Percentiles rank a stretch among this genome's conserved stretches.
These are phyloP conservation scores for Zaprionus vittiger DNA, from an alignment of 1,140 invertebrate species.

Conservation along the genomic window DNA sequence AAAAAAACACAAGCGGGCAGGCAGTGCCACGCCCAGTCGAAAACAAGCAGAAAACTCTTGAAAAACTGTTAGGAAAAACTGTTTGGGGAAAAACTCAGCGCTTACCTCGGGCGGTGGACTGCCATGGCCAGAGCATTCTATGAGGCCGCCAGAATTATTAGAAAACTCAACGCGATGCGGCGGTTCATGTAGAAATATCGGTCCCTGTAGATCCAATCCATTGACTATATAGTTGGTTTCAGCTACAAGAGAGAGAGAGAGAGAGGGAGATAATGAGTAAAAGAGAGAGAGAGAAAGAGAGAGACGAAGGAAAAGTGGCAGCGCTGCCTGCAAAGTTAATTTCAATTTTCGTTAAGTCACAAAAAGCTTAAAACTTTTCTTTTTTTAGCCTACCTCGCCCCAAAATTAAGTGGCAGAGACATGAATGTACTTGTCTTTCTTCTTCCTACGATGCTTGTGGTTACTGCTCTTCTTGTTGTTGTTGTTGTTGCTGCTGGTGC, in stretches of 20 bases:
- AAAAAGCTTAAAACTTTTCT: slow-evolving; percentile 43
- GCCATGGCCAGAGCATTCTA: slow-evolving; percentile 92
- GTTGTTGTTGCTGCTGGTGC: slow-evolving; percentile 2
- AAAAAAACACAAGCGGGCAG: slow-evolving; percentile 17
- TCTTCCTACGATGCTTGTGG: not conserved
- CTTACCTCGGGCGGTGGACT: slow-evolving; percentile 89
- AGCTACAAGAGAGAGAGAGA: slow-evolving; percentile 51
- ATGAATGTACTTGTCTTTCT: slow-evolving; percentile 4
- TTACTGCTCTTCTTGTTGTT: not conserved
- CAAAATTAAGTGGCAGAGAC: slow-evolving; percentile 59
- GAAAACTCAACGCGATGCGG: slow-evolving; percentile 93
- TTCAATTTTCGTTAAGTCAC: slow-evolving; percentile 73
- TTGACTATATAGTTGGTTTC: slow-evolving; percentile 71
- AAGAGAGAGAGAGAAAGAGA: slow-evolving; percentile 30
- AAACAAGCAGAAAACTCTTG: not conserved
- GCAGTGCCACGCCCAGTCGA: slow-evolving; percentile 13
- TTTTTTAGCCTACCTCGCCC: not conserved
- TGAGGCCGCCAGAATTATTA: slow-evolving; percentile 91
- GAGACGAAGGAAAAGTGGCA: slow-evolving; percentile 7
- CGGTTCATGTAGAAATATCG: slow-evolving; percentile 91
- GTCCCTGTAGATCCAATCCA: slow-evolving; percentile 90
- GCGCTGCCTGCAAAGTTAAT: slow-evolving; percentile 63
- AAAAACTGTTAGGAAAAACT: not conserved
- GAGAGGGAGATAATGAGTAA: slow-evolving; percentile 14
- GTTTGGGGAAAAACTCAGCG: not conserved